Evolutionary conservation across 2,888 invertebrate genomes (phyloP).

Genomic region (Mesochorus sp.): DNA sequence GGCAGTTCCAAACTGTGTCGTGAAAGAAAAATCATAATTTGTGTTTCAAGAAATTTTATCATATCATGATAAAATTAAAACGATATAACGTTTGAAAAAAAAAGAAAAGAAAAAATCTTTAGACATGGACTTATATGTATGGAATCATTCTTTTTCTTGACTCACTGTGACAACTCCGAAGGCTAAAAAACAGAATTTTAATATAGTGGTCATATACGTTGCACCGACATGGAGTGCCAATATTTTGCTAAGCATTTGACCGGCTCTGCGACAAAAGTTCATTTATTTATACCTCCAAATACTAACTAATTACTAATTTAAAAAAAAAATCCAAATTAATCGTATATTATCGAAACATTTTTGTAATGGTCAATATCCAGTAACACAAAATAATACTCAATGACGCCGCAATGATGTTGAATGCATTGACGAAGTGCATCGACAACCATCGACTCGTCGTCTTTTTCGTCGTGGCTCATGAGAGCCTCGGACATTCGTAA

Average conservation of each 20-base stretch:
- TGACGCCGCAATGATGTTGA: slow-evolving; percentile 42
- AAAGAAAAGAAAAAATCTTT: not conserved
- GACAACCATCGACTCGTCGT: not conserved
- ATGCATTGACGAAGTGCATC: slow-evolving; percentile 31
- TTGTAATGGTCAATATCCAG: too few species aligned
- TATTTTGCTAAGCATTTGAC: slow-evolving; percentile 59
- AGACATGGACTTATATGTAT: too few species aligned
- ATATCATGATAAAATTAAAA: too few species aligned
- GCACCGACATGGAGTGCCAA: slow-evolving; percentile 63
- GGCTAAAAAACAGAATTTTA: slow-evolving; percentile 69
- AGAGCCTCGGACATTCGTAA: slow-evolving; percentile 57
- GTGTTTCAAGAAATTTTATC: too few species aligned
- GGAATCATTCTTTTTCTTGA: not conserved
- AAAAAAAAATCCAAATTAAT: too few species aligned
- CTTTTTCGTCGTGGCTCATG: slow-evolving; percentile 10
- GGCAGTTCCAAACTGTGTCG: slow-evolving; percentile 10
- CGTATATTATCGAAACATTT: too few species aligned
- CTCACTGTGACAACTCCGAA: slow-evolving; percentile 65
- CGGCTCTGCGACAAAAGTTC: slow-evolving; percentile 42
- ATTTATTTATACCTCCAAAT: slow-evolving; percentile 1
- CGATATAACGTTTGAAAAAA: not conserved
- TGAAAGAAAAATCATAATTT: not conserved
- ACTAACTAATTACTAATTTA: slow-evolving; percentile 54
- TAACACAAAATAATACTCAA: too few species aligned
- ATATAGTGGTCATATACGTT: slow-evolving; percentile 65